A percentile compares a stretch with the other conserved stretches of the same genome.
Evolutionary conservation across 35 echinoderm and acorn worm genomes (phyloP).

Genomic region (Acanthaster planci): DNA sequence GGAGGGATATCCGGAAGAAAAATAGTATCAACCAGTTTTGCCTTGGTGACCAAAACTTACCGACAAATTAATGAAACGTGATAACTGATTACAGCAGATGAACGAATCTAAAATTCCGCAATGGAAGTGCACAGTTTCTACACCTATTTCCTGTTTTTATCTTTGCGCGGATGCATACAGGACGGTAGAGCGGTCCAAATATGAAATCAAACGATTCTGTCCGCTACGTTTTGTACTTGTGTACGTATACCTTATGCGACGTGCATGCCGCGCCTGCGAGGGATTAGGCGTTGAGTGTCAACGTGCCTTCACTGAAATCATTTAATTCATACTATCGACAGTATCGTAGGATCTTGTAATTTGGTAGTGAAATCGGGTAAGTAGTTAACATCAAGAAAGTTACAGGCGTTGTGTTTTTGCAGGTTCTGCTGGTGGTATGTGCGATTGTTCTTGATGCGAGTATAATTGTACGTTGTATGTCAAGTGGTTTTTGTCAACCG

Average conservation of each 20-base stretch:
- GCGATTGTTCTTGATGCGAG: too few relatives aligned
- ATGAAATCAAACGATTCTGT: not conserved
- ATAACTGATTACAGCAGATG: too few relatives aligned
- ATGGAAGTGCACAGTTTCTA: too few relatives aligned
- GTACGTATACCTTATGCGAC: not conserved
- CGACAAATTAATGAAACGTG: too few relatives aligned
- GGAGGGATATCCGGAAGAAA: too few relatives aligned
- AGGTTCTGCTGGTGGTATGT: too few relatives aligned
- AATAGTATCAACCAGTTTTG: too few relatives aligned
- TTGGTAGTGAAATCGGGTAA: not conserved
- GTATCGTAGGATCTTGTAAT: not conserved
- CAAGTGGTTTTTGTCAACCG: not conserved
- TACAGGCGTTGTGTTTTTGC: too few relatives aligned
- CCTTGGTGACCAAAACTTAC: too few relatives aligned
- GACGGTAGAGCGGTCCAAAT: constrained; percentile 17
- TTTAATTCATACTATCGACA: not conserved
- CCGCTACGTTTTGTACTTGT: too few relatives aligned
- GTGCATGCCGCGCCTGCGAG: not conserved
- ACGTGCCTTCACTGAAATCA: constrained; percentile 14
- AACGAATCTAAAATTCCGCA: too few relatives aligned
- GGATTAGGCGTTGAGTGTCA: not conserved
- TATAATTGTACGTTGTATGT: too few relatives aligned
- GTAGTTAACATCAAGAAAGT: not conserved
- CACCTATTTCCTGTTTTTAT: not conserved
- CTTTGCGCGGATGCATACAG: not conserved